Conservation (phyloP, 2,888 invertebrate genomes). For the Vannuccia rotundouncinata region DNA sequence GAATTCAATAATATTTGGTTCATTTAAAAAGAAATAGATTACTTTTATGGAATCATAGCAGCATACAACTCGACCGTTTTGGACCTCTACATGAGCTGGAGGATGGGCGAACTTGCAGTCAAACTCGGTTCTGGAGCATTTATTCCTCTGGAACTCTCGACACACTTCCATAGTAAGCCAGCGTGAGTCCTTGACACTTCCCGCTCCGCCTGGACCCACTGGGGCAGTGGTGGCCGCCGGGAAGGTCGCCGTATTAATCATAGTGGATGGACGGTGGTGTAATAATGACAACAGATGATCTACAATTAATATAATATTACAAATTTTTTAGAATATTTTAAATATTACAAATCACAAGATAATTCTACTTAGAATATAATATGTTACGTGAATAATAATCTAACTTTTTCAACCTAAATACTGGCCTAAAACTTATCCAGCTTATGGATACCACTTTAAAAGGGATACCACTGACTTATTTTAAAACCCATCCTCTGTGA, state of each 20-base stretch:
- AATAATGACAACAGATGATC: too few species aligned
- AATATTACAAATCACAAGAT: too few species aligned
- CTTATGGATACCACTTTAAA: too few species aligned
- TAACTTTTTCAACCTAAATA: too few species aligned
- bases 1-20: not conserved
- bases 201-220: not conserved
- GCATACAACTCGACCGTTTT: constrained; percentile 98
- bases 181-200: constrained; percentile 77
- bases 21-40: constrained; percentile 47
- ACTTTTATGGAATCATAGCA: constrained; percentile 99
- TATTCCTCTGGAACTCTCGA: constrained; percentile 97
- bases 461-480: too few species aligned
- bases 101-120: constrained; percentile 99
- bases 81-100: constrained; percentile 96
- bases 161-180: constrained; percentile 97
- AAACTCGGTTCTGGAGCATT: constrained; percentile 89
- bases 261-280: too few species aligned
- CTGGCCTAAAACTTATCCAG: too few species aligned
- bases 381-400: too few species aligned
- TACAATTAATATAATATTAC: too few species aligned
- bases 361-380: too few species aligned
- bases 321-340: too few species aligned
- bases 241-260: constrained; percentile 6
- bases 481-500: too few species aligned
- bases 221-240: not conserved